A percentile compares a stretch with the other conserved stretches of the same genome.
Evolutionary conservation across 2,113 vertebrate genomes (phyloP).

Genomic region (Upupa epops): DNA sequence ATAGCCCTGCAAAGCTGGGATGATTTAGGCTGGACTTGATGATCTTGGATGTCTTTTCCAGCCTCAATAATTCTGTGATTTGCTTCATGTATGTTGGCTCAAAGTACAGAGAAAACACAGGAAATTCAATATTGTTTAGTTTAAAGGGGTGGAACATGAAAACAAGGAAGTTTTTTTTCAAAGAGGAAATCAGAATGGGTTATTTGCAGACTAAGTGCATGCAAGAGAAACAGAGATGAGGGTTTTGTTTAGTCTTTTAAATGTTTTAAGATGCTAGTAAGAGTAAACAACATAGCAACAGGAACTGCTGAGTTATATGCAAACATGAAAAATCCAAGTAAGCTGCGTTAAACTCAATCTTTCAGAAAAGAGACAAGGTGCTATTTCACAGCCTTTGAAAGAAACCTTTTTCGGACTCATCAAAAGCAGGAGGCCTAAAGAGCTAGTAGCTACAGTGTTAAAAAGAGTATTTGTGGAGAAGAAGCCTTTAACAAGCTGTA

Average conservation of each 20-base stretch:
- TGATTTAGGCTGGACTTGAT: too few relatives aligned
- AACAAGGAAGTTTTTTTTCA: not conserved
- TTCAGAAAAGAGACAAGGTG: not conserved
- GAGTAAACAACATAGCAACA: not conserved
- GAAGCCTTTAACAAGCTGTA: not conserved
- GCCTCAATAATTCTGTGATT: not conserved
- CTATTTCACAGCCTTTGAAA: too few relatives aligned
- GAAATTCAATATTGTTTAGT: not conserved
- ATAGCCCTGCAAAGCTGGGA: not conserved
- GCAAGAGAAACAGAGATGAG: not conserved
- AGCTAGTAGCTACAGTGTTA: not conserved
- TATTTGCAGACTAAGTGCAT: not conserved
- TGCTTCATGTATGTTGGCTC: rapidly evolving
- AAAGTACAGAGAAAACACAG: not conserved
- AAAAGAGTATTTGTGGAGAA: not conserved
- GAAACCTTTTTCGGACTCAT: not conserved
- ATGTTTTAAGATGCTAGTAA: not conserved
- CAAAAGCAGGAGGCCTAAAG: not conserved
- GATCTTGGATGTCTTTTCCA: too few relatives aligned
- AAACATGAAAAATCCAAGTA: not conserved
- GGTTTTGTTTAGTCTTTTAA: not conserved
- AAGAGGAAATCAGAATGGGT: not conserved
- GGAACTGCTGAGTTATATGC: not conserved
- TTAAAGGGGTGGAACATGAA: not conserved
- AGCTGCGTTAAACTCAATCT: not conserved